Evolutionary conservation across 2,113 vertebrate species (phyloP).

Genomic region (Datnioides undecimradiatus): DNA sequence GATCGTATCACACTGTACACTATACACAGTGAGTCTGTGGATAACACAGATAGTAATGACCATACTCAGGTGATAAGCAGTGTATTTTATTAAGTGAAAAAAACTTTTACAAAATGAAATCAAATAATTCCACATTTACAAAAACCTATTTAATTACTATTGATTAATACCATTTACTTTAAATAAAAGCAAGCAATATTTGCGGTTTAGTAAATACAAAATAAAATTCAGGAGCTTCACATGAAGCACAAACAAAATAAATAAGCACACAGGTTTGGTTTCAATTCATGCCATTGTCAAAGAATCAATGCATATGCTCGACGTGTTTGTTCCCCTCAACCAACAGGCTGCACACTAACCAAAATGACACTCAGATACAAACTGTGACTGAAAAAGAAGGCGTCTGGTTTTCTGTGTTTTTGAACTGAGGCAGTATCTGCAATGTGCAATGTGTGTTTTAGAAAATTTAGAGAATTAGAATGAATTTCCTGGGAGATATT

Average conservation of each 20-base stretch:
- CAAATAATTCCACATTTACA: conserved; percentile 51
- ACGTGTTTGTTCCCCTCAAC: neutral
- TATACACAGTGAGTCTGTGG: neutral
- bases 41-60: neutral
- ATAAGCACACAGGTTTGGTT: conserved; percentile 63
- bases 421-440: conserved; percentile 35
- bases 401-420: neutral
- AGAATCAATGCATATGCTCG: conserved; percentile 26
- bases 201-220: conserved; percentile 33
- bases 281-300: conserved; percentile 45
- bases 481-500: conserved; percentile 71
- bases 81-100: conserved; percentile 61
- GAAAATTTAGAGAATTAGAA: conserved; percentile 58
- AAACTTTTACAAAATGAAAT: conserved; percentile 56
- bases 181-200: conserved; percentile 36
- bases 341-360: conserved; percentile 19
- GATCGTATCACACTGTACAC: neutral
- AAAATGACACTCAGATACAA: conserved; percentile 18
- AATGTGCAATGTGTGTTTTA: conserved; percentile 28
- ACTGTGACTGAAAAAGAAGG: neutral
- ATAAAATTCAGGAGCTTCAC: conserved; percentile 23
- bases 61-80: conserved; percentile 20
- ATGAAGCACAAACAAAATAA: conserved; percentile 65
- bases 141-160: conserved; percentile 27
- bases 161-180: conserved; percentile 23